phyloP scores from a whole-genome alignment of 2,888 invertebrate species.

The Eudemis profundana region DNA sequence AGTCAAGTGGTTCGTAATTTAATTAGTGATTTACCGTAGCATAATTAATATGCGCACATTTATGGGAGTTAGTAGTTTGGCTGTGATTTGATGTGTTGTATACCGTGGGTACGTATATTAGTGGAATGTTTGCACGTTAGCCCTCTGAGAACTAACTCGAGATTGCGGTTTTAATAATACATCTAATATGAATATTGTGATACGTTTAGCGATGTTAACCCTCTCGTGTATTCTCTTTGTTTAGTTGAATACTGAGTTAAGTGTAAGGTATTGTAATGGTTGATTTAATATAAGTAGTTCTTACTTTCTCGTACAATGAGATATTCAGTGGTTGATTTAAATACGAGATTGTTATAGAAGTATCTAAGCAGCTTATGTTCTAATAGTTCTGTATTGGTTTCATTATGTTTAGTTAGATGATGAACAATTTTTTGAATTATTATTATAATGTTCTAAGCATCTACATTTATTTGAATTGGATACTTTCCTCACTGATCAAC shows the following conservation, averaged over 20 bases:
- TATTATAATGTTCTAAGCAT: not conserved
- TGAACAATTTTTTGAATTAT: not conserved
- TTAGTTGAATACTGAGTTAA: not conserved
- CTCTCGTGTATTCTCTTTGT: slow-evolving; percentile 11
- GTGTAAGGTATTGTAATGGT: not conserved
- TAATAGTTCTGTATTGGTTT: not conserved
- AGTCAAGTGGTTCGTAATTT: not conserved
- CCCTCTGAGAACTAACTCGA: slow-evolving; percentile 7
- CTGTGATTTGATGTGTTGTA: not conserved
- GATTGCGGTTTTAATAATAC: slow-evolving; percentile 19
- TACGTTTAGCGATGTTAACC: not conserved
- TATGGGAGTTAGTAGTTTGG: not conserved
- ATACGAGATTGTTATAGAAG: not conserved
- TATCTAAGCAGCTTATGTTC: not conserved
- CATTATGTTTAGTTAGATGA: not conserved
- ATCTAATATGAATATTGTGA: not conserved
- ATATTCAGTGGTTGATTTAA: not conserved
- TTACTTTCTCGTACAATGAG: not conserved
- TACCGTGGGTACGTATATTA: not conserved
- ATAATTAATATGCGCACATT: not conserved
- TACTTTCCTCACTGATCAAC: no score
- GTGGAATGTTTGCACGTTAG: slow-evolving; percentile 13
- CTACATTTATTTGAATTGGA: no score
- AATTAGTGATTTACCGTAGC: not conserved
- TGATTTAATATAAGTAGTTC: not conserved